Evolutionary conservation across 37 sponge, comb jelly and placozoan species (phyloP).

Genomic region (Sycon ciliatum): DNA sequence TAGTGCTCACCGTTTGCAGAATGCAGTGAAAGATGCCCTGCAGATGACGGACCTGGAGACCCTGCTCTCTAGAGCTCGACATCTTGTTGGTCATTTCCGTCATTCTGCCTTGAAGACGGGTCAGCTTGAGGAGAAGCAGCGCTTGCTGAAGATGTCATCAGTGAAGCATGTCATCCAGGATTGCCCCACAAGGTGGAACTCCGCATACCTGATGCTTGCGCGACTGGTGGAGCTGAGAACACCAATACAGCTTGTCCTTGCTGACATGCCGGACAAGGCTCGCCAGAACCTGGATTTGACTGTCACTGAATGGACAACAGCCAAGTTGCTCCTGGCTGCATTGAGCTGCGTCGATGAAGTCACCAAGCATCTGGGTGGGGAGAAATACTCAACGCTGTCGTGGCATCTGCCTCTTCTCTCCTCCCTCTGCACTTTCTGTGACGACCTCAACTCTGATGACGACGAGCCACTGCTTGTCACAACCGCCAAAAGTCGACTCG

Average conservation of each 20-base stretch:
- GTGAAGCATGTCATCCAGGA: background rate
- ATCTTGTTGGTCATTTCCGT: background rate
- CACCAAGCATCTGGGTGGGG: background rate
- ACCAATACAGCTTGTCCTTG: too few relatives aligned
- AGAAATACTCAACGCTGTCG: background rate
- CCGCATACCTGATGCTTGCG: background rate
- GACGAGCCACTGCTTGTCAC: too few relatives aligned
- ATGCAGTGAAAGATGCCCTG: background rate
- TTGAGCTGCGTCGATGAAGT: background rate
- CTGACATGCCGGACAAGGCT: too few relatives aligned
- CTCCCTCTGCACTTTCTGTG: too few relatives aligned
- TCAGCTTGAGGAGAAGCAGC: background rate
- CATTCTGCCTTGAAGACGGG: background rate
- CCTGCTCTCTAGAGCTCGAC: background rate
- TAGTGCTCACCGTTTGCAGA: background rate
- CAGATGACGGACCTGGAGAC: background rate
- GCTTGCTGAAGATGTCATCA: background rate
- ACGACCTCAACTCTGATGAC: too few relatives aligned
- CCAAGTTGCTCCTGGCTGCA: too few relatives aligned
- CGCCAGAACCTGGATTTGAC: too few relatives aligned
- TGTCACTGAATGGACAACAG: too few relatives aligned
- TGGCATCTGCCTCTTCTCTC: background rate
- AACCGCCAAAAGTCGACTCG: too few relatives aligned
- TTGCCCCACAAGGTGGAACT: background rate
- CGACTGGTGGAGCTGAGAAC: background rate